Conservation (phyloP, 2,888 invertebrate species). For the Drosophila rellima region DNA sequence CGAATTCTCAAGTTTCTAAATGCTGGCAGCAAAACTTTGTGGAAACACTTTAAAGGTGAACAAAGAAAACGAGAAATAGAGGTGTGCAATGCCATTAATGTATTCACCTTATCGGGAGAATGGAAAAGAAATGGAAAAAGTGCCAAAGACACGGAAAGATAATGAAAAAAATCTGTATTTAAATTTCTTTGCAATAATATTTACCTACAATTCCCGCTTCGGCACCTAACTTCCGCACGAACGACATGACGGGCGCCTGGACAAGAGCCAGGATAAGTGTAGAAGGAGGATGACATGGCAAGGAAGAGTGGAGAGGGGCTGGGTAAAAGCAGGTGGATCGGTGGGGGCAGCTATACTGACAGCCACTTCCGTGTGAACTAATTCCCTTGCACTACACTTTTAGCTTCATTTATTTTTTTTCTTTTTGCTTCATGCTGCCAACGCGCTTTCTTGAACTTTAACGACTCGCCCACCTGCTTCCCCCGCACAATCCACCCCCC, state of each 20-base stretch:
- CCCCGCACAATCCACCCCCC: neutral
- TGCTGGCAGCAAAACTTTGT: neutral
- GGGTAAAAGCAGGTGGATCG: constrained; percentile 3
- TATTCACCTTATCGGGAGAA: constrained; percentile 25
- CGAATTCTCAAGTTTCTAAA: neutral
- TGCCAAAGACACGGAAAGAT: constrained; percentile 34
- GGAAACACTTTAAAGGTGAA: constrained; percentile 4
- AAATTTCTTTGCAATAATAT: constrained; percentile 75
- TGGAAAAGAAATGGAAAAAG: constrained; percentile 3
- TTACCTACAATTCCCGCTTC: constrained; percentile 77
- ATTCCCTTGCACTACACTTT: constrained; percentile 69
- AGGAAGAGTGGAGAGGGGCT: neutral
- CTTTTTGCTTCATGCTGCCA: constrained; percentile 21
- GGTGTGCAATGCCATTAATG: constrained; percentile 53
- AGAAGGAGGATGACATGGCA: constrained; percentile 4
- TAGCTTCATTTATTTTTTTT: constrained; percentile 2
- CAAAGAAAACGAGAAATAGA: constrained; percentile 19
- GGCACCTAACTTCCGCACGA: constrained; percentile 78
- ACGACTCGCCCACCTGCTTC: constrained; percentile 46
- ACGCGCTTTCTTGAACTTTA: constrained; percentile 66
- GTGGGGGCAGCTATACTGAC: constrained; percentile 34
- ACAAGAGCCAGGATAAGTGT: constrained; percentile 14
- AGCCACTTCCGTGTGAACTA: constrained; percentile 79
- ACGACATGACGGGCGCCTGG: constrained; percentile 32
- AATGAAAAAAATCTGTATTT: constrained; percentile 76